These are phyloP conservation scores for Halcyon chelicuti DNA, from an alignment of 2,797 vertebrate species.

Conservation along the genomic window DNA sequence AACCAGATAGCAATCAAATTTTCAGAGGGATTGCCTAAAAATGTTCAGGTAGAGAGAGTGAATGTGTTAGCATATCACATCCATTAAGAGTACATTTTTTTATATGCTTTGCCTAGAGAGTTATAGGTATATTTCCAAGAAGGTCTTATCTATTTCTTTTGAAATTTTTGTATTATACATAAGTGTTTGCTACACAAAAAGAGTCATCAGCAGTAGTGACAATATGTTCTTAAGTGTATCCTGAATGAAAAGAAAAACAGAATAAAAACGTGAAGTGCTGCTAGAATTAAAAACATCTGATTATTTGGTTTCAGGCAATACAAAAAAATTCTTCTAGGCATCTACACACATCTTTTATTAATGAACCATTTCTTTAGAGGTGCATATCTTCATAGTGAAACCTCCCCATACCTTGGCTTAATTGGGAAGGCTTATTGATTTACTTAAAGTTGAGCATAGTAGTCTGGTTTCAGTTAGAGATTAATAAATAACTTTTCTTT, in stretches of 20 bases:
- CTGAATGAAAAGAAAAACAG: neutral
- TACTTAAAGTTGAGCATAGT: neutral
- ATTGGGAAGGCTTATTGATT: neutral
- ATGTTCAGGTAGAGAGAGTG: neutral
- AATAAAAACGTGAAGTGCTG: neutral
- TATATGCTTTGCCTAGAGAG: neutral
- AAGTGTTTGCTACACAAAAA: neutral
- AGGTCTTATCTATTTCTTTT: neutral
- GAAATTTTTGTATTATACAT: neutral
- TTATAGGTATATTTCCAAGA: neutral
- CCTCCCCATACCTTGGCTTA: neutral
- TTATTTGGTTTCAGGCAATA: neutral
- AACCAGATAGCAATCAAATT: conserved; percentile 7
- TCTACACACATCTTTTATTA: neutral
- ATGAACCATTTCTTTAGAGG: neutral
- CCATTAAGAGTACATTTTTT: neutral
- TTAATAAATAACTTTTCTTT: neutral
- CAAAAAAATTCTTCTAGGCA: neutral
- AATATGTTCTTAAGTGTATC: neutral
- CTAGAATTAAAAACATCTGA: neutral
- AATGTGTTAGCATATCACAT: neutral
- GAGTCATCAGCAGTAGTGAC: neutral
- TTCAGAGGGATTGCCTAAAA: conserved; percentile 35
- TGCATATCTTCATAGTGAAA: neutral
- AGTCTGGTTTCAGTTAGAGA: neutral